Percentiles rank a stretch among this genome's conserved stretches.
Conservation (phyloP, 2,113 vertebrate species). For the Periophthalmodon schlosseri region DNA sequence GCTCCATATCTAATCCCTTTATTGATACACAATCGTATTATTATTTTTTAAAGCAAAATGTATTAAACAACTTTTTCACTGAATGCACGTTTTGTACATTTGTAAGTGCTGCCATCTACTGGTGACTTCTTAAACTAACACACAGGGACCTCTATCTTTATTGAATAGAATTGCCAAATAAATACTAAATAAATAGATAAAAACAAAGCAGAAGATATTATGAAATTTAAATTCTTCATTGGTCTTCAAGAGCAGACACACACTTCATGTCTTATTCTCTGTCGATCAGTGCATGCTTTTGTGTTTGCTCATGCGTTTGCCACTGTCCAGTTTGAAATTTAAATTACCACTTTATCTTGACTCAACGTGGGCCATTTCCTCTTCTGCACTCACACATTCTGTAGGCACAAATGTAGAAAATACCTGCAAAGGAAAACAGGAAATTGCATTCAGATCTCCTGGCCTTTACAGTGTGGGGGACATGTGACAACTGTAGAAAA, state of each 20-base stretch:
- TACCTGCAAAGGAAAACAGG: conserved; percentile 69
- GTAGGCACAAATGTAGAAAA: conserved; percentile 89
- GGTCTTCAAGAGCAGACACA: conserved; percentile 21
- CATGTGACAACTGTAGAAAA: neutral
- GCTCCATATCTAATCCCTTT: neutral
- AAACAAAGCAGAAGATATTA: conserved; percentile 8
- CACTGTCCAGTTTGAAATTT: conserved; percentile 10
- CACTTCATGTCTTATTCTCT: conserved; percentile 41
- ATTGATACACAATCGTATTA: neutral
- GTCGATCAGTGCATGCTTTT: conserved; percentile 41
- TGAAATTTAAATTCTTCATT: conserved; percentile 5
- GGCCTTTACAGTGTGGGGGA: neutral
- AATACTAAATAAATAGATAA: neutral
- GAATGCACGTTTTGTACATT: neutral
- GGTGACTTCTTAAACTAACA: conserved; percentile 19
- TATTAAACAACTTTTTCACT: neutral
- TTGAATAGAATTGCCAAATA: conserved; percentile 5
- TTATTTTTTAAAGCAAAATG: neutral
- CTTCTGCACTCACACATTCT: conserved; percentile 83
- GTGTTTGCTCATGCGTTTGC: conserved; percentile 10
- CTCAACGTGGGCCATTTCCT: conserved; percentile 75
- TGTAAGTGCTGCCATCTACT: conserved; percentile 55
- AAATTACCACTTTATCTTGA: conserved; percentile 14
- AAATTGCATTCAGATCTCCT: neutral
- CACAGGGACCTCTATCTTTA: conserved; percentile 18